phyloP scores from a whole-genome alignment of 2,113 vertebrate genomes.

The Pipa parva region DNA sequence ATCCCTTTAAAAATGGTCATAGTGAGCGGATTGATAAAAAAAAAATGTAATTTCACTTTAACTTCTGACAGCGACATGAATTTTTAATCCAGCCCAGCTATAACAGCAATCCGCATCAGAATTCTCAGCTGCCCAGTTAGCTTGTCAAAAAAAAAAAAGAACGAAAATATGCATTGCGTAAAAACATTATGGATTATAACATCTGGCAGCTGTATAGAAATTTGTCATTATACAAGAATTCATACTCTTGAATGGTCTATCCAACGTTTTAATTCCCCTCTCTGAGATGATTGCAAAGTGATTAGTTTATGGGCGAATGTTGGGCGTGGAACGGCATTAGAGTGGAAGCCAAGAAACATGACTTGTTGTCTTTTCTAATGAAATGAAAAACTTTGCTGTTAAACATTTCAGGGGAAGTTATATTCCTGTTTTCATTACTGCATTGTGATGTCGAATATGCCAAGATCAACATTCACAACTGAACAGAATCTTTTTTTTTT shows the following conservation, averaged over 20 bases:
- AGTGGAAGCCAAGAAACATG: constrained; percentile 28
- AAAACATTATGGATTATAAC: constrained; percentile 72
- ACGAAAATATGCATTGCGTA: constrained; percentile 54
- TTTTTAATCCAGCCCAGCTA: constrained; percentile 30
- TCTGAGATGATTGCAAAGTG: constrained; percentile 57
- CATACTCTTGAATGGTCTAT: constrained; percentile 75
- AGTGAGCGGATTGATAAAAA: too few species aligned
- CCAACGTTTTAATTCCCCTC: constrained; percentile 64
- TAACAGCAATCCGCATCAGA: constrained; percentile 43
- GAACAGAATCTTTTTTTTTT: constrained; percentile 50
- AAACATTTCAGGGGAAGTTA: constrained; percentile 37
- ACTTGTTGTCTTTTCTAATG: constrained; percentile 32
- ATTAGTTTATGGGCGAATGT: constrained; percentile 49
- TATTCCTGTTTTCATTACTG: constrained; percentile 36
- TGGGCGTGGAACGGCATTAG: constrained; percentile 33
- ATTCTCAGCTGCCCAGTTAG: constrained; percentile 46
- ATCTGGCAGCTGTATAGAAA: constrained; percentile 79
- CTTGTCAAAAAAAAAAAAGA: constrained; percentile 67
- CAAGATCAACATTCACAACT: constrained; percentile 49
- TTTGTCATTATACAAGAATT: constrained; percentile 95
- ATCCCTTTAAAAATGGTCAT: too few species aligned
- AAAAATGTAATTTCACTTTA: too few species aligned
- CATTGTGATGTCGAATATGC: constrained; percentile 34
- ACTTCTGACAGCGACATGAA: constrained; percentile 30
- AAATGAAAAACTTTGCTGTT: constrained; percentile 47